Conservation (phyloP, 2,113 vertebrate species). For the Myocastor coypus region DNA sequence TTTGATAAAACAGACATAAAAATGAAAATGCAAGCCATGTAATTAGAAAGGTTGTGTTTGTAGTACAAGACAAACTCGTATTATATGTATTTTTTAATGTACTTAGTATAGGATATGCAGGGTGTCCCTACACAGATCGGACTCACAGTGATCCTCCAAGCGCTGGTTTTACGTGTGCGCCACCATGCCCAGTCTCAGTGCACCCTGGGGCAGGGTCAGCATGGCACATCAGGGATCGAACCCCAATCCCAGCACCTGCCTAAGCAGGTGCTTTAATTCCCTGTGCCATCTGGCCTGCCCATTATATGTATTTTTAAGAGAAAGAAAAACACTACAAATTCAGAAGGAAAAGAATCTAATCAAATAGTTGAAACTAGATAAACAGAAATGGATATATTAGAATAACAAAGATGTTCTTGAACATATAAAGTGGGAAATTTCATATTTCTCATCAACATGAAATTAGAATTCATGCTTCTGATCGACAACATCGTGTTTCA, state of each 20-base stretch:
- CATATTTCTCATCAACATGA: neutral
- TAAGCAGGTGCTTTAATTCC: too few species aligned
- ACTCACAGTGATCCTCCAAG: too few species aligned
- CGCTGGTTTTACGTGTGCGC: too few species aligned
- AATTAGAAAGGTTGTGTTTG: neutral
- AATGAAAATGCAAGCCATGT: neutral
- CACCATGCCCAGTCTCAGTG: too few species aligned
- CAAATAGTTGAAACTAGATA: neutral
- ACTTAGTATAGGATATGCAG: too few species aligned
- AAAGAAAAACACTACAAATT: neutral
- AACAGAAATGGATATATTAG: neutral
- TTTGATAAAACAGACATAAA: neutral
- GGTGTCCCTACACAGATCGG: too few species aligned
- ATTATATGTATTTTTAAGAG: neutral
- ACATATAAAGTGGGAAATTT: neutral
- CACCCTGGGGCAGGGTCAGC: too few species aligned
- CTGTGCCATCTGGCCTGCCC: too few species aligned
- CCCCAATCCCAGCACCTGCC: too few species aligned
- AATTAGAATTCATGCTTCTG: neutral
- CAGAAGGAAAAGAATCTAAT: neutral
- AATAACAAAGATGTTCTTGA: neutral
- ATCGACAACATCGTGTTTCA: neutral
- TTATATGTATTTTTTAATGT: neutral
- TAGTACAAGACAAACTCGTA: neutral
- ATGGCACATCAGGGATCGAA: too few species aligned